phyloP scores from a whole-genome alignment of 2,797 vertebrate genomes.

The Smutsia temminckii region DNA sequence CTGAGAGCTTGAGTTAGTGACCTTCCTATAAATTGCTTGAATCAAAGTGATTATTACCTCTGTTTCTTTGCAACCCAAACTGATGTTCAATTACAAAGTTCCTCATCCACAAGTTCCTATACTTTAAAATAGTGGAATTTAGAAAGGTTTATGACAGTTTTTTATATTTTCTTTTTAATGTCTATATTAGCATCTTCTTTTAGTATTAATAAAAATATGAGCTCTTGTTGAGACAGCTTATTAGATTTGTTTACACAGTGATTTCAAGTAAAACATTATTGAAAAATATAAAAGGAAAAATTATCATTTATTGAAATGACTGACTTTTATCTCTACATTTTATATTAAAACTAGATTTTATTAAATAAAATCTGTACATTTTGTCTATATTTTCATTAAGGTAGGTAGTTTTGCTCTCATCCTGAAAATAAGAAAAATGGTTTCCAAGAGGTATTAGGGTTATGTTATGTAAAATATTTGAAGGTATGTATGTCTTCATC shows the following conservation, averaged over 20 bases:
- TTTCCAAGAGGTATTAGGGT: background rate
- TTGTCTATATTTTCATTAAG: background rate
- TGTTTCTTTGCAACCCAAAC: background rate
- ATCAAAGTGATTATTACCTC: background rate
- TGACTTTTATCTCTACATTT: background rate
- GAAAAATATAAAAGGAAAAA: background rate
- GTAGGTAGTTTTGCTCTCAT: background rate
- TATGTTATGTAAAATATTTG: background rate
- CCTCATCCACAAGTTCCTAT: background rate
- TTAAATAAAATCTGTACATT: background rate
- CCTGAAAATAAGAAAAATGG: background rate
- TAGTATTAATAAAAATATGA: background rate
- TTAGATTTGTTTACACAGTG: background rate
- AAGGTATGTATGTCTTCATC: background rate
- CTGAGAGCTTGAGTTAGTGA: background rate
- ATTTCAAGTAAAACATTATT: background rate
- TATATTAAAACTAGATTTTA: background rate
- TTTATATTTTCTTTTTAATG: background rate
- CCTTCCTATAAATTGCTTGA: background rate
- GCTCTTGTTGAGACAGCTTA: background rate
- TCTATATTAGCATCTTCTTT: background rate
- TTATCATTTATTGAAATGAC: background rate
- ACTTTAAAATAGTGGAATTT: conserved; percentile 1
- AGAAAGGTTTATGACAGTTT: background rate
- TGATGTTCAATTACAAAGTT: background rate